Evolutionary conservation across 1,140 invertebrate species (phyloP), one percentile per base, ranked within the genome.

Genomic region (Pectinophora gossypiella): DNA sequence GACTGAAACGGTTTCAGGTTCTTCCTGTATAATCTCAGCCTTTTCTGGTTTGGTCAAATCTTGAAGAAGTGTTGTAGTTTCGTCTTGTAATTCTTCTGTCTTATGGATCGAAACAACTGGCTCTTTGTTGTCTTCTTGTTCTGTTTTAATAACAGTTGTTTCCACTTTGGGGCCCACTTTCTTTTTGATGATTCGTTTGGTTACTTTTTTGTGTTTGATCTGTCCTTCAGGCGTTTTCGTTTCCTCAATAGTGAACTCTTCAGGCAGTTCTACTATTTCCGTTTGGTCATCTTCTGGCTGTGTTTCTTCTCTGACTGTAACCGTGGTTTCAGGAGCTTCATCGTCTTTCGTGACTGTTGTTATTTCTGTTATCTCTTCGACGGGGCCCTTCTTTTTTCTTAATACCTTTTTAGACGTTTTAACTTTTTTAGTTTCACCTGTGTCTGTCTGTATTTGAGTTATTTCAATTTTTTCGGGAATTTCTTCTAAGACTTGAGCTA

Each of bases 281-380:
- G 38, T 22, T 12, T 23, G 53, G 13, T 44, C 27, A 21, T 10
- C n/a, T 7, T 56, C 38, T 2, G 42, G 12, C 9, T 20, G 13
- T 6, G 12, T 1, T 45, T 50, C 18, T 53, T 60, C 51, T 1
- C 2, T 20, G 36, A 79, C 69, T 53, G 72, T 79, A 13, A 88
- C 72, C 19, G 63, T 71, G 7, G 59, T 72, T 46, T 64, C 57
- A 12, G 67, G 64, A 32, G 61, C 57, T 55, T 78, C 61, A 32
- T 60, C 66, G 21, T 84, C 74, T 48, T 89, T 83, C 56, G 89
- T 76, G 2, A 88, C 59, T 0, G 80, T 86, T 22, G 89, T 75
- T 19, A 89, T 84, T 35, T 76, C 72, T 0, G 69, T 85, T 0
- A 82, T 54, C 57, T 82, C 76, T 66, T 88, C 54, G 16, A 73